Conservation (phyloP, 2,113 vertebrate genomes). For the Amphilophus citrinellus region DNA sequence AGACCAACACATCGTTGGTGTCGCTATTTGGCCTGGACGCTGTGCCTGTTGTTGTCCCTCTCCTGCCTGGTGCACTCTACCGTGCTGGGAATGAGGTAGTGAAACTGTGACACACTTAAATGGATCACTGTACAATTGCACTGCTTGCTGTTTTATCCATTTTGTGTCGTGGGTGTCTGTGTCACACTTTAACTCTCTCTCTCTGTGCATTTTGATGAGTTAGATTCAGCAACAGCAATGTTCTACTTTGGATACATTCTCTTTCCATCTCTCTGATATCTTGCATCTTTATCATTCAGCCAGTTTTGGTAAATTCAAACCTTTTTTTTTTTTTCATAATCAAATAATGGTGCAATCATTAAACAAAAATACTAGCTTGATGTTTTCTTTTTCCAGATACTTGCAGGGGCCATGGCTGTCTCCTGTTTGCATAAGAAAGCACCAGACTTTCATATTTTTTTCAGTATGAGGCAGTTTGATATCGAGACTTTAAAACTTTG, state of each 20-base stretch:
- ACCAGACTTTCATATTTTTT: constrained; percentile 54
- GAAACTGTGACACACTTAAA: neutral
- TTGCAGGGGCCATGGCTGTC: constrained; percentile 68
- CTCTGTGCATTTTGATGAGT: neutral
- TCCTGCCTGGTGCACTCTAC: constrained; percentile 67
- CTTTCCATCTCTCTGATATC: constrained; percentile 78
- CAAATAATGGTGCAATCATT: neutral
- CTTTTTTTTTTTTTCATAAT: neutral
- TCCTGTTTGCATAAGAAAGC: constrained; percentile 69
- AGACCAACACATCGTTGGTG: constrained; percentile 49
- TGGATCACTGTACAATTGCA: neutral
- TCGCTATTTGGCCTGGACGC: constrained; percentile 67
- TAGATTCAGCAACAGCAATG: constrained; percentile 80
- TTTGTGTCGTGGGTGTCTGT: neutral
- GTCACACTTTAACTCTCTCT: neutral
- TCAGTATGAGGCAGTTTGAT: constrained; percentile 32
- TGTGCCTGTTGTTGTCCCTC: constrained; percentile 74
- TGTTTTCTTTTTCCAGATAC: constrained; percentile 72
- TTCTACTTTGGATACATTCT: constrained; percentile 80
- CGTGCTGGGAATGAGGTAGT: constrained; percentile 82
- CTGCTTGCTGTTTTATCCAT: neutral
- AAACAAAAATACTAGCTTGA: neutral
- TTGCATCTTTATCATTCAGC: constrained; percentile 84
- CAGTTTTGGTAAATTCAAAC: constrained; percentile 74
- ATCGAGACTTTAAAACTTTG: constrained; percentile 39